A percentile compares a stretch with the other conserved stretches of the same genome.
Conservation (phyloP, 2,888 invertebrate species). For the Bimastos eiseni region DNA sequence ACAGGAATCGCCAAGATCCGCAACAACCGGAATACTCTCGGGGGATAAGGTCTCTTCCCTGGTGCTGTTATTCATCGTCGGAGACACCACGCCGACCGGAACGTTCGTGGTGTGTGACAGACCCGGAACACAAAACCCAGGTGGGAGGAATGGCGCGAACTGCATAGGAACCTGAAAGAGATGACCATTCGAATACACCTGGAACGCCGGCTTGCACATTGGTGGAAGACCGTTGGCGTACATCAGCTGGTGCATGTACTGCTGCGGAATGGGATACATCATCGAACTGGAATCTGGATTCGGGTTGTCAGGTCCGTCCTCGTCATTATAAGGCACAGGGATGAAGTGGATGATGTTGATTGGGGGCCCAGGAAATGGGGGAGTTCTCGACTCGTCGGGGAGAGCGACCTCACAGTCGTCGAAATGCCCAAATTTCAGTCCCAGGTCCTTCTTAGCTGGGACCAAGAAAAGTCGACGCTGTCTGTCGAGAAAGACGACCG, state of each 20-base stretch:
- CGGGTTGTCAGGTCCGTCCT: neutral
- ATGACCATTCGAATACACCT: neutral
- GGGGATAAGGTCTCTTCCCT: neutral
- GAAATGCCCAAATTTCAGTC: conserved; percentile 13
- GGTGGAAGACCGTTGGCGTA: neutral
- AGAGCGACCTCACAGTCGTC: neutral
- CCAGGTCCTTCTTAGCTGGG: neutral
- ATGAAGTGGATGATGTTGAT: neutral
- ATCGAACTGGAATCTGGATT: neutral
- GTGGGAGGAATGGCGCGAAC: neutral
- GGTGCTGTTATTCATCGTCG: neutral
- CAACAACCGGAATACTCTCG: neutral
- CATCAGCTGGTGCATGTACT: neutral
- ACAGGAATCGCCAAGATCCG: neutral
- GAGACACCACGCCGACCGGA: neutral
- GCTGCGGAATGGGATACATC: neutral
- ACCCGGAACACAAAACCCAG: neutral
- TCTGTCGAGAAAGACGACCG: neutral
- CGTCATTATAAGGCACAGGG: neutral
- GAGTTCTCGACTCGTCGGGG: neutral
- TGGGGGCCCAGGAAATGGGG: neutral
- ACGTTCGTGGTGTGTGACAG: neutral
- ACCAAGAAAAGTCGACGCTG: neutral
- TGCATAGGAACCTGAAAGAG: neutral
- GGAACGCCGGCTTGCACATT: conserved; percentile 3